phyloP scores from a whole-genome alignment of 2,113 vertebrate genomes.

The Thomomys bottae region DNA sequence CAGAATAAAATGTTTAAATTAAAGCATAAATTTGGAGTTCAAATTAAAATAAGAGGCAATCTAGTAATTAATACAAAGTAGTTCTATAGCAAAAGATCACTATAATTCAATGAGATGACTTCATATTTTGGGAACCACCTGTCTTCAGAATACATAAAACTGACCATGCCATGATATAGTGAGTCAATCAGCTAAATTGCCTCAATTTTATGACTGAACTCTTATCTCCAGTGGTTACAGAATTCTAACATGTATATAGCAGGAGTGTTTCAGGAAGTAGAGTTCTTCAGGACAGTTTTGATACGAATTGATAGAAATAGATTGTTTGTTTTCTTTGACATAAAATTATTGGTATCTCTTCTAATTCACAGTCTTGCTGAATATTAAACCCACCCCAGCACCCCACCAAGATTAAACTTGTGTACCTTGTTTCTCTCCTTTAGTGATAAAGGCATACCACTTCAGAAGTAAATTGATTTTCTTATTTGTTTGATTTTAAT shows the following conservation, averaged over 20 bases:
- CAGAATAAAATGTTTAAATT: not conserved
- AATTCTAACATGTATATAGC: not conserved
- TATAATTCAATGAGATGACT: not conserved
- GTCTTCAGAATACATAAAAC: not conserved
- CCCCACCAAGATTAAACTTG: not conserved
- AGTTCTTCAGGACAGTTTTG: not conserved
- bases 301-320: constrained; percentile 34
- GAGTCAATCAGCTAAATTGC: not conserved
- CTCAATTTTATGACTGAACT: not conserved
- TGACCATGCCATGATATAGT: not conserved
- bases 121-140: not conserved
- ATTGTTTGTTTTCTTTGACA: not conserved
- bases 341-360: constrained; percentile 30
- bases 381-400: not conserved
- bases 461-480: not conserved
- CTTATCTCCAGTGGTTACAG: not conserved
- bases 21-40: not conserved
- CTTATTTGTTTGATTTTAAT: constrained; percentile 14
- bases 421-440: not conserved
- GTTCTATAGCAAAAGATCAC: not conserved
- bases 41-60: not conserved
- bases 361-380: not conserved
- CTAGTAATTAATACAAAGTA: not conserved
- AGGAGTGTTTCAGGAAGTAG: not conserved
- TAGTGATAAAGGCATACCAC: not conserved